A percentile compares a stretch with the other conserved stretches of the same genome.
These are phyloP conservation scores for Bradysia coprophila DNA, from an alignment of 1,140 invertebrate genomes.

Conservation along the genomic window DNA sequence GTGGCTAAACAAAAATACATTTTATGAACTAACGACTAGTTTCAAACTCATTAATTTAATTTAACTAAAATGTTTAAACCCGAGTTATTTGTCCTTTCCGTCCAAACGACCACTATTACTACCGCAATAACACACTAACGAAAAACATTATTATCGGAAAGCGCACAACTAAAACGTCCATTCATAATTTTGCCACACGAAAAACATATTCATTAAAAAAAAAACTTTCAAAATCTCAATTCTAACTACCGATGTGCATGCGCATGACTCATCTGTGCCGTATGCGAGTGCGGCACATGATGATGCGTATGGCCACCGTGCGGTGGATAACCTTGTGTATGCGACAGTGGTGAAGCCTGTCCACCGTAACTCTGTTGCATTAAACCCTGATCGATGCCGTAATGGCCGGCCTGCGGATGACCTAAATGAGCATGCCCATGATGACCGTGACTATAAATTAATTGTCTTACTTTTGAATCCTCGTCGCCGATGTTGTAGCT, in stretches of 20 bases:
- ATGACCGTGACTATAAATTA: slow-evolving; percentile 63
- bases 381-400: slow-evolving; percentile 21
- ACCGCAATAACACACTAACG: no score
- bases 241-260: slow-evolving; percentile 19
- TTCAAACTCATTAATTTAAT: no score
- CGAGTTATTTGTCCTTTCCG: no score
- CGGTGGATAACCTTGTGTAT: slow-evolving; percentile 18
- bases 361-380: slow-evolving; percentile 26
- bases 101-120: no score
- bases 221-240: background rate
- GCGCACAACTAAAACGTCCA: no score
- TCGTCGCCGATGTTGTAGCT: slow-evolving; percentile 91
- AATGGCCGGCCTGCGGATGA: slow-evolving; percentile 21
- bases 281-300: slow-evolving; percentile 18
- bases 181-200: no score
- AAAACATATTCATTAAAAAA: background rate
- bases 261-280: slow-evolving; percentile 19
- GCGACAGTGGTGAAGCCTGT: slow-evolving; percentile 23
- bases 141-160: no score
- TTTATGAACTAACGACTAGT: no score
- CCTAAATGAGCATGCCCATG: slow-evolving; percentile 30
- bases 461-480: slow-evolving; percentile 90
- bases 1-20: no score
- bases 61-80: no score
- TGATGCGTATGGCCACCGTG: slow-evolving; percentile 18